phyloP scores from a whole-genome alignment of 2,888 invertebrate species.

The Tethea ocularis region DNA sequence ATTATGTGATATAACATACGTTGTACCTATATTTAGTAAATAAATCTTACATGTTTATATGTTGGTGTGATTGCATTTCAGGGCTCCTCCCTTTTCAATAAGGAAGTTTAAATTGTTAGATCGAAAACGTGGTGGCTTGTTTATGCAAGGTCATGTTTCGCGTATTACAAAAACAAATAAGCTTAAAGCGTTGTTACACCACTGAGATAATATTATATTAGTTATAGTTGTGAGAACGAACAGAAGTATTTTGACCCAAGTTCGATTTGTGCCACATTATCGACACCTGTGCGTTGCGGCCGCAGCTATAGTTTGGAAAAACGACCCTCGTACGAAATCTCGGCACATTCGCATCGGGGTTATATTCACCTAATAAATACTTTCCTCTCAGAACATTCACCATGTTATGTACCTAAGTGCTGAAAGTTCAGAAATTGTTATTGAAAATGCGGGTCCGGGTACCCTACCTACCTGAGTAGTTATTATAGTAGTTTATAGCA shows the following conservation, averaged over 20 bases:
- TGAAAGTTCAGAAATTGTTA: slow-evolving; percentile 66
- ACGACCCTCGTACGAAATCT: slow-evolving; percentile 64
- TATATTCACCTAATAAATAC: slow-evolving; percentile 79
- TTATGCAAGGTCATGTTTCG: not conserved
- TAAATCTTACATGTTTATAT: not conserved
- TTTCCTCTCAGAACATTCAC: slow-evolving; percentile 62
- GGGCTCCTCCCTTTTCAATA: no score
- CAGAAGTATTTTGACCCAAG: slow-evolving; percentile 53
- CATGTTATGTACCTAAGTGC: slow-evolving; percentile 55
- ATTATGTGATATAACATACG: no score
- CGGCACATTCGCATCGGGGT: slow-evolving; percentile 59
- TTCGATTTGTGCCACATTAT: slow-evolving; percentile 72
- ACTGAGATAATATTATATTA: not conserved
- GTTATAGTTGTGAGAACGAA: slow-evolving; percentile 20
- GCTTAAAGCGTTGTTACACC: not conserved
- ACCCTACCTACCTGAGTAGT: slow-evolving; percentile 49
- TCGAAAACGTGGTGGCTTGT: not conserved
- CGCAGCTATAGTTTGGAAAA: slow-evolving; percentile 60
- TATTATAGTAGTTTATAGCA: not conserved
- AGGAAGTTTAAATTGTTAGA: not conserved
- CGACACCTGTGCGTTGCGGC: slow-evolving; percentile 71
- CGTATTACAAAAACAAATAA: no score
- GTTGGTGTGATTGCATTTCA: no score
- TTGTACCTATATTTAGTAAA: not conserved
- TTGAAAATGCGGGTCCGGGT: slow-evolving; percentile 63